Percentiles rank a stretch among this genome's conserved stretches.
Evolutionary conservation across 2,888 invertebrate genomes (phyloP).

Genomic region (Liposcelis brunnea): DNA sequence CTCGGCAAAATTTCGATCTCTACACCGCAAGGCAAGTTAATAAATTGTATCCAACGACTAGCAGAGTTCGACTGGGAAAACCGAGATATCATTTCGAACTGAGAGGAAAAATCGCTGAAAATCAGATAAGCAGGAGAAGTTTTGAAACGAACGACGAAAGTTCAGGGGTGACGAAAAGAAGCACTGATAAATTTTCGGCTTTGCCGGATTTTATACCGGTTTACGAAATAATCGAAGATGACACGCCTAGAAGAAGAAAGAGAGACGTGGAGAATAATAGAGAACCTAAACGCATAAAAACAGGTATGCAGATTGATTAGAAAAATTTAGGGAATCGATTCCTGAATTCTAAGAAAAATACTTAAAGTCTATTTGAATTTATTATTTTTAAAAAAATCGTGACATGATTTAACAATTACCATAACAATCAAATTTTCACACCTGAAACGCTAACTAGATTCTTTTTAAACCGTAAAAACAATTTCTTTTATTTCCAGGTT

Average conservation of each 20-base stretch:
- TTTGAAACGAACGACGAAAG: background rate
- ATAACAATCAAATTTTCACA: too few species aligned
- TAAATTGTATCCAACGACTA: background rate
- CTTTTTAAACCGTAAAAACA: too few species aligned
- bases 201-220: constrained; percentile 4
- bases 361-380: too few species aligned
- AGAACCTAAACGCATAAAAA: background rate
- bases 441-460: too few species aligned
- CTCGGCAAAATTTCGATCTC: constrained; percentile 5
- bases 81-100: too few species aligned
- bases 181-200: background rate
- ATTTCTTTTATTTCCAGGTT: too few species aligned
- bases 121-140: background rate
- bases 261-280: background rate
- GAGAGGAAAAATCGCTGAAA: background rate
- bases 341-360: too few species aligned
- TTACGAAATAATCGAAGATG: background rate
- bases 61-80: too few species aligned
- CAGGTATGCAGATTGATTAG: background rate
- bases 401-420: too few species aligned
- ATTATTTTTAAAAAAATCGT: too few species aligned
- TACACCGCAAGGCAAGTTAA: background rate
- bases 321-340: too few species aligned
- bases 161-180: background rate
- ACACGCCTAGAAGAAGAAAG: background rate